Evolutionary conservation across 2,888 invertebrate genomes (phyloP), one percentile per base, ranked within the genome.

Genomic region (Thyatira batis): DNA sequence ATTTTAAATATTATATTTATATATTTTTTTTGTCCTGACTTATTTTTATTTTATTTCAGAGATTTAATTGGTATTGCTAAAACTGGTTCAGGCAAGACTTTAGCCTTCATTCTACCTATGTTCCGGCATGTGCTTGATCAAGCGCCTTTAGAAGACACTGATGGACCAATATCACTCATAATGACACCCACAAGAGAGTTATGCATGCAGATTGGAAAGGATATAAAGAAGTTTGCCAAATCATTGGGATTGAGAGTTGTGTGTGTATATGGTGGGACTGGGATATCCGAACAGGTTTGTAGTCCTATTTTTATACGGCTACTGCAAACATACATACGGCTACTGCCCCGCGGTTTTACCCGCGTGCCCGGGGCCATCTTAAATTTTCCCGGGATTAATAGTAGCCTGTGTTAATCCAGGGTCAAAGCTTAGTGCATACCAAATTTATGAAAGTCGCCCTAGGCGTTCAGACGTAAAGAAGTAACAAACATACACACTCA

Each of bases 51-150:
- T 55, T 49, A 46, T 79, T 74, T 8, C 75, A 92, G 92, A 55
- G 99, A 99, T 89, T 92, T 99, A 58, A 99, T 99, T 76, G 99
- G 99, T 53, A 99, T 99, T 80, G 99, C 99, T 1, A 99, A 99
- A 91, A 99, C 99, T 0, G 99, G 99, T 45, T 98, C 98, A 78
- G 99, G 99, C 28, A 99, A 99, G 92, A 99, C 99, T 0, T 88
- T 99, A 50, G 99, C 99, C 0, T 99, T 99, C 86, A 94, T 99
- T 55, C 87, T 99, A 55, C 99, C 99, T 0, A 98, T 99, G 98
- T 98, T 99, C 87, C 92, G 94, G 5, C 99, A 99, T 76, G 97
- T 99, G 25, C 86, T 98, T 55, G 99, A 99, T 84, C 99, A 99
- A 82, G 94, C 97, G 0, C 94, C 96, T 0, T 80, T 99, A n/a